A percentile compares a stretch with the other conserved stretches of the same genome.
Evolutionary conservation across 1,140 invertebrate genomes (phyloP).

Genomic region (Drosophila watanabei): DNA sequence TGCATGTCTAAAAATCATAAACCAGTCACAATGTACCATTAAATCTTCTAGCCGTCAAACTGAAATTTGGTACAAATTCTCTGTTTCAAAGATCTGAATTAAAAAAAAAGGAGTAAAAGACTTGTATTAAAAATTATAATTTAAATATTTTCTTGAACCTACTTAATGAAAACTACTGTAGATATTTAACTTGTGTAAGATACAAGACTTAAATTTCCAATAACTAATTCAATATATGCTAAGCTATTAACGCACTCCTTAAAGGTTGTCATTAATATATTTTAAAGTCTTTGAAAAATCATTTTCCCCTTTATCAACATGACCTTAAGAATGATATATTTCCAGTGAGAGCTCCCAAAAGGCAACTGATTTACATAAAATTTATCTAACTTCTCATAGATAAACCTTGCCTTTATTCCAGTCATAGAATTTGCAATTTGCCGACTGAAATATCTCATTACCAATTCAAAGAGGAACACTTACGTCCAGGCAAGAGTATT

Average conservation of each 20-base stretch:
- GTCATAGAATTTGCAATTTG: conserved; percentile 16
- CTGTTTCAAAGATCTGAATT: too few relatives aligned
- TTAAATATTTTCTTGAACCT: too few relatives aligned
- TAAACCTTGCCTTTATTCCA: conserved; percentile 11
- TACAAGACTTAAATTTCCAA: too few relatives aligned
- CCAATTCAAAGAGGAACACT: conserved; percentile 34
- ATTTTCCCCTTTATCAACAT: neutral
- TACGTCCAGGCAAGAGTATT: neutral
- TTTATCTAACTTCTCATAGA: conserved; percentile 3
- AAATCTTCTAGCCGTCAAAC: too few relatives aligned
- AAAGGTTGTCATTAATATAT: neutral
- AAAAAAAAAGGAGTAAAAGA: too few relatives aligned
- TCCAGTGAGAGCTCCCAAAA: neutral
- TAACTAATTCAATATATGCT: neutral
- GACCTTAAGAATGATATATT: neutral
- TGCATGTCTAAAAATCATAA: too few relatives aligned
- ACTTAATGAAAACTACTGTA: too few relatives aligned
- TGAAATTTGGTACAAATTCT: too few relatives aligned
- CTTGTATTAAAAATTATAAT: too few relatives aligned
- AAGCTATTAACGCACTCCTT: too few relatives aligned
- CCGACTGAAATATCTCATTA: conserved; percentile 41
- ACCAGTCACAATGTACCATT: too few relatives aligned
- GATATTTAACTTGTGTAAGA: too few relatives aligned
- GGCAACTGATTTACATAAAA: neutral
- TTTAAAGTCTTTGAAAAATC: neutral